Evolutionary conservation across 1,140 invertebrate species (phyloP).

Genomic region (Eurosta solidaginis): DNA sequence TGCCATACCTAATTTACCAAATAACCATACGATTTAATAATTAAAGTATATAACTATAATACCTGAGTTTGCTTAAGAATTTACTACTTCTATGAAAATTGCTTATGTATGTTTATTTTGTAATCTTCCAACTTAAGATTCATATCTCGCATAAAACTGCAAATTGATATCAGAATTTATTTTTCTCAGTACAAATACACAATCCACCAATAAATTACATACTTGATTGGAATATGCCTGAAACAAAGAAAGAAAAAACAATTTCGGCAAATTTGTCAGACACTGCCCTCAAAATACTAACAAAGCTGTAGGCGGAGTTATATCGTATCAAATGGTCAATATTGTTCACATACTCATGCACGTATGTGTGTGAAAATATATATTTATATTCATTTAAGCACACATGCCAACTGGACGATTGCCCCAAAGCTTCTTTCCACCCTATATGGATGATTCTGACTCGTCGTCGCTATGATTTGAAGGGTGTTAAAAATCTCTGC

Average conservation of each 20-base stretch:
- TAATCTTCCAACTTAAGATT: too few relatives aligned
- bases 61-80: too few relatives aligned
- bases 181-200: too few relatives aligned
- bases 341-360: background rate
- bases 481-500: conserved; percentile 3
- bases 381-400: background rate
- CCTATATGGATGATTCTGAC: background rate
- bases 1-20: too few relatives aligned
- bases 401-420: background rate
- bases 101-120: too few relatives aligned
- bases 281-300: background rate
- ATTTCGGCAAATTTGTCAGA: background rate
- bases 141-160: too few relatives aligned
- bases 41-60: too few relatives aligned
- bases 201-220: background rate
- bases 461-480: conserved; percentile 2
- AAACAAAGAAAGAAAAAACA: background rate
- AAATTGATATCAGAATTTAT: background rate
- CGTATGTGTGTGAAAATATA: background rate
- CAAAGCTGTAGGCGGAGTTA: conserved; percentile 22
- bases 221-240: background rate
- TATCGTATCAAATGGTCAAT: background rate
- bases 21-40: too few relatives aligned
- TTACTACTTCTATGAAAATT: too few relatives aligned
- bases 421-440: conserved; percentile 20